Conservation (phyloP, 2,888 invertebrate genomes). For the Boloria euphrosyne region DNA sequence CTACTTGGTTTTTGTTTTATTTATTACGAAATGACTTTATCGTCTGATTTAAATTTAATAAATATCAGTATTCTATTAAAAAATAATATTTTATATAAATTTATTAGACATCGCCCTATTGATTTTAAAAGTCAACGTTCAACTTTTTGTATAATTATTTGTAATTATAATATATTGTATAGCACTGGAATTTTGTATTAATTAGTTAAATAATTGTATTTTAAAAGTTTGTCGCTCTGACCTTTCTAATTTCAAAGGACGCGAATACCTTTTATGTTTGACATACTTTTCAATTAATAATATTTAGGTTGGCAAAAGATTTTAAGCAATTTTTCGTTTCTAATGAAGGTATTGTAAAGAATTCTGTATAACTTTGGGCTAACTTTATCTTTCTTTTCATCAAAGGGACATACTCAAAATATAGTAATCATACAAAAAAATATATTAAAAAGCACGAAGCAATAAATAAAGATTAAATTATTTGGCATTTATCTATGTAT, state of each 20-base stretch:
- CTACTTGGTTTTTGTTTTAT: too few relatives aligned
- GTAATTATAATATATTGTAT: too few relatives aligned
- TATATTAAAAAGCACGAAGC: constrained; percentile 12
- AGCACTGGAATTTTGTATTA: too few relatives aligned
- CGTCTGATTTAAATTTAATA: too few relatives aligned
- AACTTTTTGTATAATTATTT: neutral
- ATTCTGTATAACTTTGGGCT: neutral
- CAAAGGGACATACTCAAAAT: neutral
- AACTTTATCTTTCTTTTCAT: neutral
- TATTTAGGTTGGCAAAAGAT: too few relatives aligned
- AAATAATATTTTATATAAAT: neutral
- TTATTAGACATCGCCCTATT: neutral
- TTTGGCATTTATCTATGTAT: constrained; percentile 68
- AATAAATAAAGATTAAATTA: constrained; percentile 23
- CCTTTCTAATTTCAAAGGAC: too few relatives aligned
- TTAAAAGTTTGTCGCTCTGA: too few relatives aligned
- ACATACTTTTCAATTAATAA: too few relatives aligned
- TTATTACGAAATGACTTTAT: too few relatives aligned
- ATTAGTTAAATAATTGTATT: too few relatives aligned
- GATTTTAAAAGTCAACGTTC: neutral
- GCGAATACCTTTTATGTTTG: too few relatives aligned
- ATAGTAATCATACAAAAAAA: neutral
- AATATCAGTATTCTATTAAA: neutral
- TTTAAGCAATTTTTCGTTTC: neutral
- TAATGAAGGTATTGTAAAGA: neutral